phyloP scores from a whole-genome alignment of 2,888 invertebrate genomes.

The Thereva unica region DNA sequence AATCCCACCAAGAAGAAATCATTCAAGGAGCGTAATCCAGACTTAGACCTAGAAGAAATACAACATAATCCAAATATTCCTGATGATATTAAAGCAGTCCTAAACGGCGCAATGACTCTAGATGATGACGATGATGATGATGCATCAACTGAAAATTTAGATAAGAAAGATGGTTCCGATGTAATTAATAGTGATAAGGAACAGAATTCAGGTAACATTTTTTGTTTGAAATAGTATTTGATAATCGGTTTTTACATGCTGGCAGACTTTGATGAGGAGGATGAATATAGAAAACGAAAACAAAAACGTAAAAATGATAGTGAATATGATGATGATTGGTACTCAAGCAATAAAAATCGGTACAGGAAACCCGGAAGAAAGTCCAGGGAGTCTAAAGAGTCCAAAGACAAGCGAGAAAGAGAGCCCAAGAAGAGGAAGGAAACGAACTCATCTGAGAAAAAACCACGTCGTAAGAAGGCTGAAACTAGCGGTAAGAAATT shows the following conservation, averaged over 20 bases:
- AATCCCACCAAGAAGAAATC: conserved; percentile 57
- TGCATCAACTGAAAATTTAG: neutral
- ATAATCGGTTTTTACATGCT: conserved; percentile 6
- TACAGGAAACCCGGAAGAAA: conserved; percentile 39
- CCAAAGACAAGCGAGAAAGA: conserved; percentile 50
- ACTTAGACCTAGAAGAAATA: conserved; percentile 58
- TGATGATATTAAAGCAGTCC: conserved; percentile 57
- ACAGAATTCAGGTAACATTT: conserved; percentile 19
- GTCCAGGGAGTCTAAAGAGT: conserved; percentile 45
- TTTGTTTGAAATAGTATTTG: neutral
- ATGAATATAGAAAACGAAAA: conserved; percentile 52
- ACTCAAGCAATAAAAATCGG: conserved; percentile 47
- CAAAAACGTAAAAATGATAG: conserved; percentile 55
- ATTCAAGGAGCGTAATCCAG: conserved; percentile 58
- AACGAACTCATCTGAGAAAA: conserved; percentile 16
- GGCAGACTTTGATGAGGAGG: conserved; percentile 54
- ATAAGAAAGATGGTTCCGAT: conserved; percentile 8
- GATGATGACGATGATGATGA: conserved; percentile 49
- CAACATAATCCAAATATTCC: conserved; percentile 58
- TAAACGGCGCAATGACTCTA: conserved; percentile 55
- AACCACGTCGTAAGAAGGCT: conserved; percentile 21
- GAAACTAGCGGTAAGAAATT: conserved; percentile 13
- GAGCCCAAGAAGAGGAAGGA: conserved; percentile 21
- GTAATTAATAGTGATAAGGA: neutral
- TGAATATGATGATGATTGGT: conserved; percentile 59